Base-by-base conservation (phyloP, 2,888 invertebrate genomes). In the Diaphora mendica region DNA sequence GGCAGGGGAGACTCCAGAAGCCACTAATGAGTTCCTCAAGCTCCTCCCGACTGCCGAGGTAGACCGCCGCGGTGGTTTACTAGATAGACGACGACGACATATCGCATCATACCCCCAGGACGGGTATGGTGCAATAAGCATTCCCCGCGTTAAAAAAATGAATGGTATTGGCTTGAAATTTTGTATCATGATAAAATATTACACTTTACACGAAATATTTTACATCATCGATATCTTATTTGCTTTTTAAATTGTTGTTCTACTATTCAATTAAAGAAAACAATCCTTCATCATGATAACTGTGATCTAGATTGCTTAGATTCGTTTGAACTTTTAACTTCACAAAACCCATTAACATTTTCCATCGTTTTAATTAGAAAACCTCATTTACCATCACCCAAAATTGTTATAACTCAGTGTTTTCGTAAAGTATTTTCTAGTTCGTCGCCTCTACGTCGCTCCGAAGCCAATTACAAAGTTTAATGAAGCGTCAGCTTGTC, bases 391-490 rank as follows among this genome's bases (percentile, higher is more conserved):
- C 72, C 76, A 72, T 42, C 68, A 71, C 75, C 48, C 72, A 66
- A 83, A 85, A 85, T 79, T 79, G 79, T 82, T 80, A 77, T 75
- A 78, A 78, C 67, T 79, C 76, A 71, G 77, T 74, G 72, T 78
- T 70, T 71, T 74, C 77, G 76, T 75, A 69, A 82, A 88, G 84
- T 87, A 88, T 87, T 88, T 88, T 86, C 87, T 82, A 86, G 84
- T 79, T 80, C 77, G 80, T 80, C 78, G 81, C 77, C 80, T 79
- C 75, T 64, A 77, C 77, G 75, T 79, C 77, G 81, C 83, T 80
- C 72, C 79, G 79, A 79, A 86, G 85, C 87, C 90, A 90, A 90
- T 90, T 90, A 90, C 84, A 87, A 90, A 90, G 89, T 90, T 90
- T 87, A 89, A 90, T 90, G 86, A 88, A 85, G 82, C 85, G 78